These are phyloP conservation scores for Agraylea sexmaculata DNA, from an alignment of 1,140 invertebrate genomes.

Conservation along the genomic window DNA sequence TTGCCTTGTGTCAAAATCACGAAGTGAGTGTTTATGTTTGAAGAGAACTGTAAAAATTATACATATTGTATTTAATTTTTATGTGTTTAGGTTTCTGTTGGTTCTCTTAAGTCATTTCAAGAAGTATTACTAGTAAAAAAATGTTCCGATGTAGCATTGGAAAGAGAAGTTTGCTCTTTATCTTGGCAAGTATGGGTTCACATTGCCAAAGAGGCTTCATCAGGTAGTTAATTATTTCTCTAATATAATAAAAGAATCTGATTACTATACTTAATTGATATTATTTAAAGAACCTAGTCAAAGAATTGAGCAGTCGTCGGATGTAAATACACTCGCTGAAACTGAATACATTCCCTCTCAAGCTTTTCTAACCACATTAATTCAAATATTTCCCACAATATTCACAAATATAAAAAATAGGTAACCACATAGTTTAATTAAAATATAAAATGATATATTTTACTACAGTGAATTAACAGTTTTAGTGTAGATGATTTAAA, in stretches of 20 bases:
- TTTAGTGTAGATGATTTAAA: constrained; percentile 64
- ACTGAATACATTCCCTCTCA: constrained; percentile 71
- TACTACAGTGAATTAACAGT: constrained; percentile 21
- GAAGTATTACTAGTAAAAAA: constrained; percentile 59
- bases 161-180: constrained; percentile 29
- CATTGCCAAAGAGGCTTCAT: constrained; percentile 25
- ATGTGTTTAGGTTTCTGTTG: constrained; percentile 62
- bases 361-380: constrained; percentile 81
- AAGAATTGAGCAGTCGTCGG: constrained; percentile 1
- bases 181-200: constrained; percentile 36
- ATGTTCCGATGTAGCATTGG: constrained; percentile 21
- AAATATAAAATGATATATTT: constrained; percentile 9
- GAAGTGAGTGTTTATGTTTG: constrained; percentile 61
- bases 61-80: constrained; percentile 1
- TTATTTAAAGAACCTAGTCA: no score
- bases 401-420: constrained; percentile 80
- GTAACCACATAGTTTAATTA: no score
- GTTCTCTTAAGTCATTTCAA: constrained; percentile 90
- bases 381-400: constrained; percentile 88
- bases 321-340: constrained; percentile 4
- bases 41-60: no score
- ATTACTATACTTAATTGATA: no score
- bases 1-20: constrained; percentile 81
- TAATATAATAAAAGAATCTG: background rate
- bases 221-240: constrained; percentile 3